Conservation (phyloP, 2,888 invertebrate species). For the Cecidostiba fungosa region DNA sequence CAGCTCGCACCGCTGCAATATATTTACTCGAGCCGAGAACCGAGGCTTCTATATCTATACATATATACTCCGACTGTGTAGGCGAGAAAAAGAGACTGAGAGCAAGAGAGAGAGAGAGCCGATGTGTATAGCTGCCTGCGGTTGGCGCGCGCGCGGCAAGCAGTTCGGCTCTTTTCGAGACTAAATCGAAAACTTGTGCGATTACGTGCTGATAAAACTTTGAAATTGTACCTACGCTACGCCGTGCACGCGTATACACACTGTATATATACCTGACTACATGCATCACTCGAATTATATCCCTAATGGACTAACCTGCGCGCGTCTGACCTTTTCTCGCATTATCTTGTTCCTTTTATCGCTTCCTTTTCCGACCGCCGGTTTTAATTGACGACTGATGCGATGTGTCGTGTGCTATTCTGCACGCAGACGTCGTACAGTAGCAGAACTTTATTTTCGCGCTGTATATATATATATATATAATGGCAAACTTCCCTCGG, state of each 20-base stretch:
- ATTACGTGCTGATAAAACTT: constrained; percentile 63
- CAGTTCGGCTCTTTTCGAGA: constrained; percentile 39
- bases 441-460: background rate
- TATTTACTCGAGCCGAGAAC: background rate
- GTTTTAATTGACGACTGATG: background rate
- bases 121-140: background rate
- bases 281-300: background rate
- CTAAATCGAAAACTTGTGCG: constrained; percentile 61
- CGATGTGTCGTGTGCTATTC: too few species aligned
- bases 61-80: background rate
- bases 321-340: background rate
- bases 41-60: background rate
- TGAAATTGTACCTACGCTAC: constrained; percentile 50
- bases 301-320: constrained; percentile 5
- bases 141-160: constrained; percentile 7
- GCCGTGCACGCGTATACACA: background rate
- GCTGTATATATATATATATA: background rate
- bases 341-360: background rate
- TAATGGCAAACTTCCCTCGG: too few species aligned
- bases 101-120: background rate
- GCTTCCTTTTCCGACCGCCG: background rate
- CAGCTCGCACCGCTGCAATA: background rate
- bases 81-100: background rate
- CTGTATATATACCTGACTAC: too few species aligned
- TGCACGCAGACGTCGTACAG: too few species aligned